These are phyloP conservation scores for Diorhabda carinulata DNA, from an alignment of 1,140 invertebrate species.

Conservation along the genomic window DNA sequence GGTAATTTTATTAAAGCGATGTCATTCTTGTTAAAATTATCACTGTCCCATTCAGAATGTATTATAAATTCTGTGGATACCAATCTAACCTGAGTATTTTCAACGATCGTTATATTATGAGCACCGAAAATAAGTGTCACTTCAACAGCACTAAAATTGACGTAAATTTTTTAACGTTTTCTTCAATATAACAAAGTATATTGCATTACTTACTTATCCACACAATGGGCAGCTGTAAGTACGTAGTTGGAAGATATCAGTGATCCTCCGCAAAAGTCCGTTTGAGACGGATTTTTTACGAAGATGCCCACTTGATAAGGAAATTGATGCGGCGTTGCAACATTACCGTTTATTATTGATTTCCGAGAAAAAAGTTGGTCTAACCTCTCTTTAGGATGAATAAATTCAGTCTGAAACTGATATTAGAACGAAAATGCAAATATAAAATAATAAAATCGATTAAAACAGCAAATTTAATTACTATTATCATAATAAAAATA, in stretches of 20 bases:
- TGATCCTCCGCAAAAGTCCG: constrained; percentile 58
- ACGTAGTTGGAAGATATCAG: constrained; percentile 55
- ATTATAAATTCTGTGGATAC: constrained; percentile 13
- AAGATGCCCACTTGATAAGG: constrained; percentile 17
- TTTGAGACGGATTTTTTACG: constrained; percentile 27
- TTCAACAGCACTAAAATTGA: constrained; percentile 10
- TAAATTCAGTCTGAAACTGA: too few species aligned
- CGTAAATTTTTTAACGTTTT: background rate
- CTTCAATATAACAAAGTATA: background rate
- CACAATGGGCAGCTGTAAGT: constrained; percentile 59
- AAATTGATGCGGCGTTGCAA: constrained; percentile 13
- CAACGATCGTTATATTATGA: constrained; percentile 8
- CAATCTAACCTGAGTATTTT: constrained; percentile 7
- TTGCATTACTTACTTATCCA: constrained; percentile 17
- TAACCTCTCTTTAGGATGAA: too few species aligned
- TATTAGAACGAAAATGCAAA: too few species aligned
- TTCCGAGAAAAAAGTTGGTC: too few species aligned
- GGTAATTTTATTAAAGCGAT: constrained; percentile 24
- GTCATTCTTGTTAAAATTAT: constrained; percentile 16
- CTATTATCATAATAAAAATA: too few species aligned
- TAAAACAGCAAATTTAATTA: too few species aligned
- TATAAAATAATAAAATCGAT: too few species aligned
- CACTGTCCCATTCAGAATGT: constrained; percentile 7
- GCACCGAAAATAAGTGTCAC: constrained; percentile 19
- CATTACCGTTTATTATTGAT: constrained; percentile 15